These are phyloP conservation scores for Laticauda colubrina DNA, from an alignment of 2,113 vertebrate species.

Conservation along the genomic window DNA sequence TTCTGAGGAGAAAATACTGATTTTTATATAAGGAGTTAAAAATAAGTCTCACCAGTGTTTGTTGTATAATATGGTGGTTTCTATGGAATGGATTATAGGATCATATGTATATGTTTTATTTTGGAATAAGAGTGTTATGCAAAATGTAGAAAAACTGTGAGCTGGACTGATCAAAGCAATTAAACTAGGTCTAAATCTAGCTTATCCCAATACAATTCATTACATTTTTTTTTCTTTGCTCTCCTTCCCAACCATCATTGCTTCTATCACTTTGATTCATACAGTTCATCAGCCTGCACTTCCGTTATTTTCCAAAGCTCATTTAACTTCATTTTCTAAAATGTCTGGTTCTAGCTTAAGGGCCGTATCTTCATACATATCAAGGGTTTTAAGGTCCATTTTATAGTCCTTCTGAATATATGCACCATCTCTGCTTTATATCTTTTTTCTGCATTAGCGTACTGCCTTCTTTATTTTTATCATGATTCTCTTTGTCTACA, in stretches of 20 bases:
- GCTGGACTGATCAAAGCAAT: not conserved
- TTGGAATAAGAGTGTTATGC: not conserved
- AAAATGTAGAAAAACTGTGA: not conserved
- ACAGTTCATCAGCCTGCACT: not conserved
- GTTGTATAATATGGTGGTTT: not conserved
- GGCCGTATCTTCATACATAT: not conserved
- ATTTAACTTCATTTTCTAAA: not conserved
- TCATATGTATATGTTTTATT: not conserved
- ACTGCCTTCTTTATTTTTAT: not conserved
- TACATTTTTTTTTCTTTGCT: not conserved
- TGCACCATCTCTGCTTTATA: not conserved
- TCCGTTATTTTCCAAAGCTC: not conserved
- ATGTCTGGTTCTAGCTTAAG: not conserved
- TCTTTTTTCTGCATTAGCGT: not conserved
- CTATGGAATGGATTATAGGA: not conserved
- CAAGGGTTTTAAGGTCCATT: not conserved
- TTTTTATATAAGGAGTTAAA: not conserved
- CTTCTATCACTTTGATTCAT: not conserved
- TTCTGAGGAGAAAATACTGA: not conserved
- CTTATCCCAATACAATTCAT: not conserved
- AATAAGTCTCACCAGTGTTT: not conserved
- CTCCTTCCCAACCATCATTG: not conserved
- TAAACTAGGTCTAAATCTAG: not conserved
- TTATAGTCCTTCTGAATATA: not conserved
- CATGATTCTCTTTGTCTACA: not conserved